Evolutionary conservation across 2,888 invertebrate genomes (phyloP), one percentile per base, ranked within the genome.

Genomic region (Perithous albicinctus): DNA sequence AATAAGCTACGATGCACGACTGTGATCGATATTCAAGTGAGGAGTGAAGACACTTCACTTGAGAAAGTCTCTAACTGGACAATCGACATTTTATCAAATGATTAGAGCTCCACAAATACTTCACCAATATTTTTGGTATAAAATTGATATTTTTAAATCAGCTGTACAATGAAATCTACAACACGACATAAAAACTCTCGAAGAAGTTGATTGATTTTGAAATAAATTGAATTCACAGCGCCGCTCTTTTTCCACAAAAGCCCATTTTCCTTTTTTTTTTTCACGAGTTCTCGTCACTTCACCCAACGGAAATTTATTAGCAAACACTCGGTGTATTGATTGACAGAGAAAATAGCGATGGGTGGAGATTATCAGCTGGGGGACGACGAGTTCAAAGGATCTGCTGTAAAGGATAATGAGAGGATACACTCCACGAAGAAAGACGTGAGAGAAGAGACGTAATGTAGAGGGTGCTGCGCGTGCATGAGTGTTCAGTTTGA

Each of bases 321-420:
- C 54, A 54, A 41, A 41, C 51, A 63, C 63, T 61, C 48, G 61
- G 51, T 63, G 38, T 63, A 74, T 74, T 41, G 73, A 63, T 74
- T 51, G 73, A 74, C 73, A 63, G 63, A 18, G 48, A 63, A 74
- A 63, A 74, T 51, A 74, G 48, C 54, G 56, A 56, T 32, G 56
- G 15, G 32, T 29, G 29, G 32, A 56, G 29, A 56, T 56, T 56
- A 29, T 15, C 56, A 56, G 15, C 15, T n/a, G 32, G 8, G 15
- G 23, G 10, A 8, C 23, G 26, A n/a, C 35, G 46, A 66, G 66
- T 73, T 64, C 78, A 72, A 73, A 73, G 72, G 64, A 66, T 64
- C 54, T 38, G 29, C 54, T 54, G n/a, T 29, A 29, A 78, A 59
- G 54, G 18, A 23, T 54, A 56, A 78, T 59, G 66, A 73, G 66